Evolutionary conservation across 2,888 invertebrate genomes (phyloP).

Genomic region (Ophion obscuratus): DNA sequence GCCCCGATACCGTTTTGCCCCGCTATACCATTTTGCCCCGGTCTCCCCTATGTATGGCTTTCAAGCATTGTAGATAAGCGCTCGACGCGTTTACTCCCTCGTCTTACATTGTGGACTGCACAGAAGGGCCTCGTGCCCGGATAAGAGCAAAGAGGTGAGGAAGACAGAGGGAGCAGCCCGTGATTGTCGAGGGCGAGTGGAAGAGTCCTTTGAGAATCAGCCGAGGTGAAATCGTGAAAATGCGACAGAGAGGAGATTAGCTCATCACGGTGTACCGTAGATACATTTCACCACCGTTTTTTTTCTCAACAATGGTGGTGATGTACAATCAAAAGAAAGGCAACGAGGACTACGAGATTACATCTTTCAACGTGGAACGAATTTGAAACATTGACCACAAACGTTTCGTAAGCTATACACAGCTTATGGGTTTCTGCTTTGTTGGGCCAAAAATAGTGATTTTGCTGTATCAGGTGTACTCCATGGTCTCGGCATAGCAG

Average conservation of each 20-base stretch:
- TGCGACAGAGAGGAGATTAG: conserved; percentile 49
- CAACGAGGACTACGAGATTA: background rate
- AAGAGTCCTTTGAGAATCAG: conserved; percentile 59
- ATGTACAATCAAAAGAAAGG: background rate
- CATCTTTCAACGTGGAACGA: background rate
- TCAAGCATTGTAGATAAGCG: conserved; percentile 77
- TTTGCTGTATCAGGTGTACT: no score
- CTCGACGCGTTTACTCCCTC: conserved; percentile 52
- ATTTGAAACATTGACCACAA: background rate
- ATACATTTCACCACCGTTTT: background rate
- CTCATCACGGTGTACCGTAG: conserved; percentile 25
- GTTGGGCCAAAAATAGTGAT: no score
- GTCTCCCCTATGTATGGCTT: conserved; percentile 56
- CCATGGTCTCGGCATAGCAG: no score
- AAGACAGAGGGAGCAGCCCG: conserved; percentile 45
- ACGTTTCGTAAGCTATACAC: no score
- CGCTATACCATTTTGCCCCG: no score
- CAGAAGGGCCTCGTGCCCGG: conserved; percentile 26
- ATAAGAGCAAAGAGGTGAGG: conserved; percentile 23
- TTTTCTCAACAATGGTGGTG: conserved; percentile 29
- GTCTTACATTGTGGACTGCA: conserved; percentile 33
- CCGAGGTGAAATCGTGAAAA: conserved; percentile 35
- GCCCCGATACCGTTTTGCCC: no score
- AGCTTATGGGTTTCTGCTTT: background rate
- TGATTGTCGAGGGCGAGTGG: conserved; percentile 51